Conservation (phyloP, 2,888 invertebrate genomes). For the Nomada ruficornis region DNA sequence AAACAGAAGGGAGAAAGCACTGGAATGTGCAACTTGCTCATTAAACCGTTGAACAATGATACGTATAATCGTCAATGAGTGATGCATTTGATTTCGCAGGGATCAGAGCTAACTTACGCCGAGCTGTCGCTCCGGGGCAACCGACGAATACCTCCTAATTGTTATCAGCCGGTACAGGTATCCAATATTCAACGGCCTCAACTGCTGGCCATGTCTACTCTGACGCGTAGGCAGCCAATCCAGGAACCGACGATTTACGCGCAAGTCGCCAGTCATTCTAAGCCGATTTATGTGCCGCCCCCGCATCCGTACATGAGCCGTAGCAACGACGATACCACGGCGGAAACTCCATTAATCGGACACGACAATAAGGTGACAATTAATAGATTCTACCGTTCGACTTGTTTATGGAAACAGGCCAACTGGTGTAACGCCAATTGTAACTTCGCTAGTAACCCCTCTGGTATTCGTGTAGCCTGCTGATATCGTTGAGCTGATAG, state of each 20-base stretch:
- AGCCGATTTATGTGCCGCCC: conserved; percentile 82
- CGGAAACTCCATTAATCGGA: conserved; percentile 82
- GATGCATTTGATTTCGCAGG: conserved; percentile 63
- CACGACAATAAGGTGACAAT: conserved; percentile 81
- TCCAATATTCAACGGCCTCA: conserved; percentile 79
- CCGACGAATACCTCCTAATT: conserved; percentile 81
- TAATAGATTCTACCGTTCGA: conserved; percentile 21
- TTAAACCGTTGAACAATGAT: background rate
- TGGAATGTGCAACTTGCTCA: background rate
- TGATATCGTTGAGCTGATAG: background rate
- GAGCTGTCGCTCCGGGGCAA: conserved; percentile 79
- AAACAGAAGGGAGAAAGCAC: background rate
- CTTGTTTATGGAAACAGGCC: background rate
- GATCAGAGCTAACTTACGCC: conserved; percentile 80
- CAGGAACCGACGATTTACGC: conserved; percentile 81
- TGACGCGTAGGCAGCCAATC: conserved; percentile 79
- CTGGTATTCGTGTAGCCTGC: too few species aligned
- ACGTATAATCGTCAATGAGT: conserved; percentile 21
- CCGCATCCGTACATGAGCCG: conserved; percentile 80
- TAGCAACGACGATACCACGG: conserved; percentile 79
- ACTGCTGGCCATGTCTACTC: conserved; percentile 81
- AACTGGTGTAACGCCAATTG: too few species aligned
- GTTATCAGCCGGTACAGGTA: conserved; percentile 81
- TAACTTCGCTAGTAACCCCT: too few species aligned
- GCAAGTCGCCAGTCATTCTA: conserved; percentile 80